A percentile compares a stretch with the other conserved stretches of the same genome.
Evolutionary conservation across 2,888 invertebrate genomes (phyloP).

Genomic region (Drosophila falleni): DNA sequence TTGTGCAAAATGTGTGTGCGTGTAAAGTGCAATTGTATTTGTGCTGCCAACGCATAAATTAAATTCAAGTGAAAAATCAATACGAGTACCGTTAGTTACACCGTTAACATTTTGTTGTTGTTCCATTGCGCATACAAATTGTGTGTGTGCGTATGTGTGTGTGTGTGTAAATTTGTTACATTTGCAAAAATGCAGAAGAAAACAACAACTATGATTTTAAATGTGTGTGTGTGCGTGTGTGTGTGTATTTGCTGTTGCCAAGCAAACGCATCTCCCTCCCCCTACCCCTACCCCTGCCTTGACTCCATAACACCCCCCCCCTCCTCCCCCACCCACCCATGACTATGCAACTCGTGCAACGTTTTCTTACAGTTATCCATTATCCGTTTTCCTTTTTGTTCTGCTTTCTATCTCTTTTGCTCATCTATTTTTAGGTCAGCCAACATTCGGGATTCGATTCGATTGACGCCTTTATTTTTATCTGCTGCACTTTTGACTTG

Average conservation of each 20-base stretch:
- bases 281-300: background rate
- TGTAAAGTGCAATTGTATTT: conserved; percentile 6
- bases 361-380: conserved; percentile 29
- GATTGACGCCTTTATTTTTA: conserved; percentile 51
- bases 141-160: conserved; percentile 3
- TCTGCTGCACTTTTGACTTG: conserved; percentile 14
- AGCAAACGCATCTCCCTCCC: conserved; percentile 14
- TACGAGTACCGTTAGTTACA: conserved; percentile 55
- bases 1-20: conserved; percentile 4
- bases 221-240: conserved; percentile 14
- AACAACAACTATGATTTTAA: conserved; percentile 1
- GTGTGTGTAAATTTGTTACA: conserved; percentile 14
- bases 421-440: conserved; percentile 56
- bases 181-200: background rate
- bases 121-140: conserved; percentile 40
- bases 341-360: conserved; percentile 30
- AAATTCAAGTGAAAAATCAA: conserved; percentile 61
- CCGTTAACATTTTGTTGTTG: conserved; percentile 53
- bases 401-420: conserved; percentile 11
- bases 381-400: conserved; percentile 28
- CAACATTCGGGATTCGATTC: conserved; percentile 47
- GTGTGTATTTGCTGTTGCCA: conserved; percentile 43
- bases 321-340: background rate
- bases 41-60: conserved; percentile 48
- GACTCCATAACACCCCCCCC: background rate